Conservation (phyloP, 1,140 invertebrate genomes). For the Scaptomyza pallida region DNA sequence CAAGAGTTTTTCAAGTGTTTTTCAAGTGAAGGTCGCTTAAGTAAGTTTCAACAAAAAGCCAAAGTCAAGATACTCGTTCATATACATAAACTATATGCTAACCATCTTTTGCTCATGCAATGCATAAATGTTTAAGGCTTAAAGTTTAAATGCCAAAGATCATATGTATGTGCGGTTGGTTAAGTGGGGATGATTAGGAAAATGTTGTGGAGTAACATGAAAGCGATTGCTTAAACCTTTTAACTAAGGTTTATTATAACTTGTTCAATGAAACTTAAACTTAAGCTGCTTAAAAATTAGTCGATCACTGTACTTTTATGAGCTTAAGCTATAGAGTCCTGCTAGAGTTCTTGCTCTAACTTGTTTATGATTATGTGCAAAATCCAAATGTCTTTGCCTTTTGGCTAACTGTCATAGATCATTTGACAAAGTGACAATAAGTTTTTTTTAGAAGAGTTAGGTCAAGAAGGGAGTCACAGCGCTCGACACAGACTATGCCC, state of each 20-base stretch:
- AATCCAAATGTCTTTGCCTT: neutral
- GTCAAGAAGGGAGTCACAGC: neutral
- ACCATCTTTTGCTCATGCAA: neutral
- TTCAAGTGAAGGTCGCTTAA: conserved; percentile 39
- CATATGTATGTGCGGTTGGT: neutral
- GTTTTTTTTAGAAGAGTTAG: neutral
- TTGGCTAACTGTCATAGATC: conserved; percentile 1
- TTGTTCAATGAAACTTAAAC: no score
- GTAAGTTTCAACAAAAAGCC: conserved; percentile 31
- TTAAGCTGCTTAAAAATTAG: no score
- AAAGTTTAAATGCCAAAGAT: conserved; percentile 9
- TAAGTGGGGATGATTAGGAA: conserved; percentile 2
- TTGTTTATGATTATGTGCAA: neutral
- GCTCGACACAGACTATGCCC: neutral
- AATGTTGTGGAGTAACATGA: no score
- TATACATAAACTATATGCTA: neutral
- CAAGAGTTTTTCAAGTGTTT: conserved; percentile 28
- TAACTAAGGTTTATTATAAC: no score
- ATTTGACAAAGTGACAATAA: conserved; percentile 8
- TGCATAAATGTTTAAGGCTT: conserved; percentile 22
- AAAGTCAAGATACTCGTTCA: conserved; percentile 20
- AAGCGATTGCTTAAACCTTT: no score
- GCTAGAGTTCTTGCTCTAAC: no score
- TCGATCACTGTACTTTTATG: no score
- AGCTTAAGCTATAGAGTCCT: no score